A percentile compares a stretch with the other conserved stretches of the same genome.
These are phyloP conservation scores for Pongo pygmaeus DNA, from an alignment of 2,113 vertebrate species.

Conservation along the genomic window DNA sequence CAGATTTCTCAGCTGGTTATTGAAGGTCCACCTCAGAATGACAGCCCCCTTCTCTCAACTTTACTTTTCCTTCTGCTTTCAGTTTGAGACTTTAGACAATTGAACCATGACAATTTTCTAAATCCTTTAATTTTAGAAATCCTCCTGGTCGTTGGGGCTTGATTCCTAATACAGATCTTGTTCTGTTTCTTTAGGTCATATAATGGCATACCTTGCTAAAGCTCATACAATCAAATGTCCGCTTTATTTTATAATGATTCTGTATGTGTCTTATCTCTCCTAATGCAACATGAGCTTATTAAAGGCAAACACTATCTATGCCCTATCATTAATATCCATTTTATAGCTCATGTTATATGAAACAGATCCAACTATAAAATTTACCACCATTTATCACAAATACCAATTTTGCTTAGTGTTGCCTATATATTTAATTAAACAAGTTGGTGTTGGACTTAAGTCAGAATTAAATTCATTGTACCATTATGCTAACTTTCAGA, in stretches of 20 bases:
- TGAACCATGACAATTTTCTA: neutral
- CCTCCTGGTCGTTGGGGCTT: neutral
- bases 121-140: neutral
- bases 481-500: neutral
- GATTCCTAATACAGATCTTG: neutral
- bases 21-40: neutral
- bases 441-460: neutral
- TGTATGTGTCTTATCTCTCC: neutral
- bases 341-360: neutral
- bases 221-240: neutral
- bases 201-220: neutral
- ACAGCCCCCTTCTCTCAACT: too few relatives aligned
- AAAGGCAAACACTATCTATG: neutral
- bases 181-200: neutral
- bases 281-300: neutral
- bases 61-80: neutral
- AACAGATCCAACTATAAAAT: neutral
- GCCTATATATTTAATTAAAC: neutral
- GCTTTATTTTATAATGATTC: neutral
- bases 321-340: neutral
- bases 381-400: neutral
- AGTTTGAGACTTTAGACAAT: neutral
- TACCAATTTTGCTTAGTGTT: neutral
- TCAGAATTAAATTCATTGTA: constrained; percentile 7
- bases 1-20: neutral